These are phyloP conservation scores for Tenrec ecaudatus DNA, from an alignment of 2,113 vertebrate genomes.

Conservation along the genomic window DNA sequence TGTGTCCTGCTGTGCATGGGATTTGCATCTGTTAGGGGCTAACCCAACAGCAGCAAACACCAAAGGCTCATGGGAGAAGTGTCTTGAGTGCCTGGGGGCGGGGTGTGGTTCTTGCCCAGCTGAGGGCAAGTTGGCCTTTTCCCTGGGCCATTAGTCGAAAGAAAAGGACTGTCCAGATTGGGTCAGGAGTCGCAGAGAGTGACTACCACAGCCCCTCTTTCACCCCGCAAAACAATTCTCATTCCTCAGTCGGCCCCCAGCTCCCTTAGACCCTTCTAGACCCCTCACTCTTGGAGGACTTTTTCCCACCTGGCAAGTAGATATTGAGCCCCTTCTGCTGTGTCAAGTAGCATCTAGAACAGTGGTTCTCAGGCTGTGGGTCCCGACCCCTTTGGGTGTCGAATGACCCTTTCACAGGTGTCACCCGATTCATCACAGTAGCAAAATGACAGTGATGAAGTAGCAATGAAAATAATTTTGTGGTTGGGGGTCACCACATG, in stretches of 20 bases:
- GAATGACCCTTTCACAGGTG: too few species aligned
- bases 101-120: accelerated
- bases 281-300: not conserved
- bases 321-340: not conserved
- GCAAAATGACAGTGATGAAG: too few species aligned
- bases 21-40: not conserved
- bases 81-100: not conserved
- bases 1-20: not conserved
- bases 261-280: not conserved
- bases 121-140: not conserved
- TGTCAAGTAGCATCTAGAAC: not conserved
- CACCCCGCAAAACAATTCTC: not conserved
- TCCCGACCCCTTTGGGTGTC: too few species aligned
- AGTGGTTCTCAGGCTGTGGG: too few species aligned
- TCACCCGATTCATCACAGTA: too few species aligned
- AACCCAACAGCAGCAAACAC: not conserved
- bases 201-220: not conserved
- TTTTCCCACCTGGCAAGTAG: not conserved
- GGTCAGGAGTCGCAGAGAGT: not conserved
- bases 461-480: too few species aligned
- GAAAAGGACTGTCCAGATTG: not conserved
- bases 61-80: not conserved
- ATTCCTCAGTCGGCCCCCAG: not conserved
- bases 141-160: not conserved
- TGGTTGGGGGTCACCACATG: too few species aligned